Percentiles rank a stretch among this genome's conserved stretches.
Evolutionary conservation across 2,888 invertebrate genomes (phyloP).

Genomic region (Callimorpha dominula): DNA sequence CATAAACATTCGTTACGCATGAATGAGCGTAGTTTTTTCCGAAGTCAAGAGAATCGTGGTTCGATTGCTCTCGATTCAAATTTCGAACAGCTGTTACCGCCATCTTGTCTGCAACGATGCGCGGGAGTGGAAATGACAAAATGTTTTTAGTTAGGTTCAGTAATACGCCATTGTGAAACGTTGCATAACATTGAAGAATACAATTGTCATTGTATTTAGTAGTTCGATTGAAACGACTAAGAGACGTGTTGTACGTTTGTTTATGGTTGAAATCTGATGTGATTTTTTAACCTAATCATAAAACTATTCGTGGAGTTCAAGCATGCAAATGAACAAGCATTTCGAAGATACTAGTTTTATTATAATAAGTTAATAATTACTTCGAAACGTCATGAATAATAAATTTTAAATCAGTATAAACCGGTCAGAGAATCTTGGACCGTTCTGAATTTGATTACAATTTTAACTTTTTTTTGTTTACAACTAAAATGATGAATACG

Average conservation of each 20-base stretch:
- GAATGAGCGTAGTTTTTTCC: slow-evolving; percentile 52
- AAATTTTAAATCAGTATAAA: neutral
- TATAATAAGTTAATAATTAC: neutral
- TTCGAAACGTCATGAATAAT: neutral
- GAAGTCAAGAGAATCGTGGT: slow-evolving; percentile 52
- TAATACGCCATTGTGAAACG: slow-evolving; percentile 27
- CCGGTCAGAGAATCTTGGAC: neutral
- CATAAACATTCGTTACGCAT: slow-evolving; percentile 25
- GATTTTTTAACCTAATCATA: neutral
- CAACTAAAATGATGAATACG: too few relatives aligned
- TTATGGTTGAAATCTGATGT: neutral
- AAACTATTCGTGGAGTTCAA: neutral
- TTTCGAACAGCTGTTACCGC: slow-evolving; percentile 59
- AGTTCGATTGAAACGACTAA: slow-evolving; percentile 23
- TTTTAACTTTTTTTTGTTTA: neutral
- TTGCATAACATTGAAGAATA: slow-evolving; percentile 33
- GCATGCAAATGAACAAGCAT: neutral
- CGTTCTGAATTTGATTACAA: neutral
- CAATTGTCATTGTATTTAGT: slow-evolving; percentile 44
- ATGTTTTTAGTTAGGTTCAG: slow-evolving; percentile 34
- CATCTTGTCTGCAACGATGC: slow-evolving; percentile 31
- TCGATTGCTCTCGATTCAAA: slow-evolving; percentile 60
- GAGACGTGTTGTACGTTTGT: slow-evolving; percentile 3
- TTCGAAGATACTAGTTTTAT: neutral
- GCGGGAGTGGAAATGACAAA: slow-evolving; percentile 40